Conservation (phyloP, 2,888 invertebrate species). For the Heterodera filipjevi region DNA sequence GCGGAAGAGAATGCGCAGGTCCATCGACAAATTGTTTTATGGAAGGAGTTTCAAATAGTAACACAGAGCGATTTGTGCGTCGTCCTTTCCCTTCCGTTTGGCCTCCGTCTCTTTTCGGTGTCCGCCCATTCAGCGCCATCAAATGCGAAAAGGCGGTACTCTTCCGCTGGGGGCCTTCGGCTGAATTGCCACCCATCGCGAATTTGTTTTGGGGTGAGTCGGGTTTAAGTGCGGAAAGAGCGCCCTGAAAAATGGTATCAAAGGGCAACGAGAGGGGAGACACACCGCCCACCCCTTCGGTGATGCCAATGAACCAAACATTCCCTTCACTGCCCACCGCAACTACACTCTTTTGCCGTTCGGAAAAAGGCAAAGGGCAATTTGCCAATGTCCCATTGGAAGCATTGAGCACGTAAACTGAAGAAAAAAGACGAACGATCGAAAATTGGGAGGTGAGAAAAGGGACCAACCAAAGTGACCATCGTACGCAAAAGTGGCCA, state of each 20-base stretch:
- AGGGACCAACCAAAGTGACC: background rate
- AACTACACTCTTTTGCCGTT: slow-evolving; percentile 28
- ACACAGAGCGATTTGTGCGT: background rate
- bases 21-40: slow-evolving; percentile 48
- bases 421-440: slow-evolving; percentile 18
- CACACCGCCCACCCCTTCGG: slow-evolving; percentile 24
- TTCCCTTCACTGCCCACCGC: slow-evolving; percentile 31
- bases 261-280: background rate
- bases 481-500: slow-evolving; percentile 28
- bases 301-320: slow-evolving; percentile 30
- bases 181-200: background rate
- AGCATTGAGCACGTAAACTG: slow-evolving; percentile 28
- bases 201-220: background rate
- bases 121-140: slow-evolving; percentile 12
- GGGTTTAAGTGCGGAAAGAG: slow-evolving; percentile 5
- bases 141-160: slow-evolving; percentile 45
- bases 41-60: slow-evolving; percentile 29
- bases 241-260: slow-evolving; percentile 11
- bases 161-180: background rate
- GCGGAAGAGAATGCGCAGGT: slow-evolving; percentile 52
- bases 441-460: background rate
- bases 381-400: slow-evolving; percentile 24
- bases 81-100: background rate
- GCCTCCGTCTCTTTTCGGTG: background rate
- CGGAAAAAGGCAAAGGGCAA: slow-evolving; percentile 19